These are phyloP conservation scores for Biston betularia DNA, from an alignment of 2,888 invertebrate genomes.

Conservation along the genomic window DNA sequence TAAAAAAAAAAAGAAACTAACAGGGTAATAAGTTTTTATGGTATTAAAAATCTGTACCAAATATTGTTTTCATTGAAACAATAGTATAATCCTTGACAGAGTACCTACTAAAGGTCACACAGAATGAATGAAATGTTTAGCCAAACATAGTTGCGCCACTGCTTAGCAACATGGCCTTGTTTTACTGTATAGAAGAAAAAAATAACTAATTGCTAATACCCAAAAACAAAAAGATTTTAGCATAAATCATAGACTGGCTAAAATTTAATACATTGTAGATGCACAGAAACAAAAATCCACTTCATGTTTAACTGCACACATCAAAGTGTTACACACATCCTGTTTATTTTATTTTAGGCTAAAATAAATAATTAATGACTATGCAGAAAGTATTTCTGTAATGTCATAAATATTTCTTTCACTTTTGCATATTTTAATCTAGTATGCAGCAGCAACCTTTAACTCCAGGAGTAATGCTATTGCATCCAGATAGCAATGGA, in stretches of 20 bases:
- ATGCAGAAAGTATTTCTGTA: too few relatives aligned
- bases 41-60: not conserved
- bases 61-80: not conserved
- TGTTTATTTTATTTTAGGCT: too few relatives aligned
- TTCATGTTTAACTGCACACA: too few relatives aligned
- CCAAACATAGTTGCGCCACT: slow-evolving; percentile 1
- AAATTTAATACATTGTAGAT: too few relatives aligned
- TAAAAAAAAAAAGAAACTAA: too few relatives aligned
- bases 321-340: too few relatives aligned
- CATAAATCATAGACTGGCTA: too few relatives aligned
- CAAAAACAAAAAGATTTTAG: too few relatives aligned
- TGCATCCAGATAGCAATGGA: not conserved
- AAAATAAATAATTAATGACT: too few relatives aligned
- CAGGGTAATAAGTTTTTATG: not conserved
- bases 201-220: not conserved
- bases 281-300: too few relatives aligned
- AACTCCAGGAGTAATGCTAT: not conserved
- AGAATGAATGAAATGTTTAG: slow-evolving; percentile 4
- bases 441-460: not conserved
- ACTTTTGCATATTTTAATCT: not conserved
- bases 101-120: slow-evolving; percentile 25
- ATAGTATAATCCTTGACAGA: slow-evolving; percentile 14
- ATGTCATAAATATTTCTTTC: too few relatives aligned
- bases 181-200: not conserved
- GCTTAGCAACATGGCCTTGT: not conserved